phyloP scores from a whole-genome alignment of 1,140 invertebrate species.

The Drosophila cardini region DNA sequence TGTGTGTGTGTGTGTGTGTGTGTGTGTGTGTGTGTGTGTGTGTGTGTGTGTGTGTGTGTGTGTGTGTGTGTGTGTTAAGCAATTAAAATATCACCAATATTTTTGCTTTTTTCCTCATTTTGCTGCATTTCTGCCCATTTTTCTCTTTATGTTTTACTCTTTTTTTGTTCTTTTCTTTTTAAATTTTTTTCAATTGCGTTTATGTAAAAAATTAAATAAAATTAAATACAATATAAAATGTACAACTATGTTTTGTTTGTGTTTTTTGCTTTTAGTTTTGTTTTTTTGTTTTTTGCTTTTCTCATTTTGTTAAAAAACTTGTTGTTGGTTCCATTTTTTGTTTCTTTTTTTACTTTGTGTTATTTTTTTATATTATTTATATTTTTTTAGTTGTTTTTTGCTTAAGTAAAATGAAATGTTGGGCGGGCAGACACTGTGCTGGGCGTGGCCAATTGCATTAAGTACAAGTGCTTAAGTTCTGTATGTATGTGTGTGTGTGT shows the following conservation, averaged over 20 bases:
- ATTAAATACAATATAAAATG: slow-evolving; percentile 80
- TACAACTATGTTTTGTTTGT: slow-evolving; percentile 71
- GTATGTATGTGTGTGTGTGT: slow-evolving; percentile 10
- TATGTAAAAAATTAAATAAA: slow-evolving; percentile 72
- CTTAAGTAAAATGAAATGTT: slow-evolving; percentile 71
- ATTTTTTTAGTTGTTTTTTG: slow-evolving; percentile 36
- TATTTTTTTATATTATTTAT: slow-evolving; percentile 20
- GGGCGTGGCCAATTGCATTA: slow-evolving; percentile 73
- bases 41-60: slow-evolving; percentile 36
- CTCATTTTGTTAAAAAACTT: slow-evolving; percentile 49
- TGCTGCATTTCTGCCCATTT: slow-evolving; percentile 53
- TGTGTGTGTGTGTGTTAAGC: slow-evolving; percentile 58
- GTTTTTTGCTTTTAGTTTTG: slow-evolving; percentile 32
- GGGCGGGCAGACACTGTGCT: slow-evolving; percentile 42
- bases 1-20: slow-evolving; percentile 23
- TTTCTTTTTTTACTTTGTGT: slow-evolving; percentile 27
- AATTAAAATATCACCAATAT: slow-evolving; percentile 82
- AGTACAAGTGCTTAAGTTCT: slow-evolving; percentile 78
- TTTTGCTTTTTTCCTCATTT: slow-evolving; percentile 62
- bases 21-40: slow-evolving; percentile 40
- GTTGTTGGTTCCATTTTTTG: slow-evolving; percentile 72
- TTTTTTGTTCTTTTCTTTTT: slow-evolving; percentile 56
- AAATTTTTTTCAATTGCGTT: slow-evolving; percentile 44
- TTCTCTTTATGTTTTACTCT: slow-evolving; percentile 45
- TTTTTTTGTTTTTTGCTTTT: slow-evolving; percentile 32